phyloP scores from a whole-genome alignment of 2,888 invertebrate genomes.

The Chymomyza caudatula region DNA sequence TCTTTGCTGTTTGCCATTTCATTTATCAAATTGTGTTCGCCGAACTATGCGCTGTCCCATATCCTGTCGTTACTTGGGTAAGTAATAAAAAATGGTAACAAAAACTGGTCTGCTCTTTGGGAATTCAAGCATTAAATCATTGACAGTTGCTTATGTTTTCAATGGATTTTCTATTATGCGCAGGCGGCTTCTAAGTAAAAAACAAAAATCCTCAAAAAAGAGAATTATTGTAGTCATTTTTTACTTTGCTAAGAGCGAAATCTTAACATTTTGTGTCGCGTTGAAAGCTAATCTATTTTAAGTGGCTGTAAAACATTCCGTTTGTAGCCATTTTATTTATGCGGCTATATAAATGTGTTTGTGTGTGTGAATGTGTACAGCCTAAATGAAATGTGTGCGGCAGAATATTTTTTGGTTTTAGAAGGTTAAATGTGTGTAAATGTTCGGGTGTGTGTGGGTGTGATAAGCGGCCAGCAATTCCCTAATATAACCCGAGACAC shows the following conservation, averaged over 20 bases:
- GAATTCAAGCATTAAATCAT: constrained; percentile 57
- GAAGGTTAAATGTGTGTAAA: constrained; percentile 2
- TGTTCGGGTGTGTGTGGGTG: constrained; percentile 22
- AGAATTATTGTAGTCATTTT: constrained; percentile 25
- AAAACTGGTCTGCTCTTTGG: constrained; percentile 3
- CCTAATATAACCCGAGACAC: constrained; percentile 58
- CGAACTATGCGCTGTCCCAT: constrained; percentile 12
- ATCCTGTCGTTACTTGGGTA: constrained; percentile 16
- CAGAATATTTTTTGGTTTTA: constrained; percentile 62
- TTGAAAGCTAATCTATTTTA: constrained; percentile 69
- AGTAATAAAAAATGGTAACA: not conserved
- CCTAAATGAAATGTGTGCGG: constrained; percentile 57
- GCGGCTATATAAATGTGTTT: constrained; percentile 1
- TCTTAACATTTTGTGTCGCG: constrained; percentile 37
- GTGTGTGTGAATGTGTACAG: constrained; percentile 9
- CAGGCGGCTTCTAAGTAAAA: not conserved
- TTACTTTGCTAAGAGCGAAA: not conserved
- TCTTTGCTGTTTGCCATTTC: constrained; percentile 31
- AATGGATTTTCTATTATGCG: constrained; percentile 50
- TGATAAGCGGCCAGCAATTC: constrained; percentile 61
- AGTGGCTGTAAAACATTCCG: constrained; percentile 60
- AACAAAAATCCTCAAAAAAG: constrained; percentile 11
- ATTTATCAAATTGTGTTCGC: constrained; percentile 53
- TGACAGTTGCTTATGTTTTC: constrained; percentile 58
- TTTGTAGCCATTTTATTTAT: not conserved